phyloP scores from a whole-genome alignment of 2,888 invertebrate genomes.

The Pyrrhosoma nymphula region DNA sequence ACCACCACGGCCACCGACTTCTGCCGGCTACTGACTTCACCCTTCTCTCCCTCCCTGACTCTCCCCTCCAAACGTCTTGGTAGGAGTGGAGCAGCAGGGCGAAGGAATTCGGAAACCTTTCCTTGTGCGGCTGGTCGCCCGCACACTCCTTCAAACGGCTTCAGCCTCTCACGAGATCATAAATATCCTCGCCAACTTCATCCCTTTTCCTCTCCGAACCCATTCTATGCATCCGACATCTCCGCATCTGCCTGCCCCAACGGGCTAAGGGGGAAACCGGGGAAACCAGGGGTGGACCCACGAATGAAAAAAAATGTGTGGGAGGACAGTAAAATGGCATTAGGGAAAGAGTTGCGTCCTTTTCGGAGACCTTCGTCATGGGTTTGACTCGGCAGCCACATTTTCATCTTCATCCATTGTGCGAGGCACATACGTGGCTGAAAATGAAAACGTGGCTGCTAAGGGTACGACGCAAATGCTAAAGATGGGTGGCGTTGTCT shows the following conservation, averaged over 20 bases:
- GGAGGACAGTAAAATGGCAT: background rate
- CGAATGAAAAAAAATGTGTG: background rate
- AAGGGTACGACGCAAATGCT: too few relatives aligned
- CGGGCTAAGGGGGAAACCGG: too few relatives aligned
- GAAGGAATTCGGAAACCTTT: background rate
- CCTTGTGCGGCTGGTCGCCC: background rate
- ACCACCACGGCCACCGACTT: background rate
- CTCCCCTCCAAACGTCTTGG: background rate
- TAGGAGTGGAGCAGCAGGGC: background rate
- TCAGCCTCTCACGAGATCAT: background rate
- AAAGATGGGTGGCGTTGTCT: too few relatives aligned
- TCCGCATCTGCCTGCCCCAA: background rate
- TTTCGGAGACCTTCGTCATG: background rate
- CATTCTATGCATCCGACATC: background rate
- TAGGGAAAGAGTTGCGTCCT: background rate
- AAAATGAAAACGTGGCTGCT: too few relatives aligned
- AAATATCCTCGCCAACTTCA: conserved; percentile 31
- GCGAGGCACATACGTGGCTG: too few relatives aligned
- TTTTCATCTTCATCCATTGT: too few relatives aligned
- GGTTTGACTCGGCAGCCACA: background rate
- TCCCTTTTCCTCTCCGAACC: background rate
- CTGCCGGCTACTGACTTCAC: background rate
- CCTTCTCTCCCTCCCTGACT: background rate
- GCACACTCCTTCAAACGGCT: background rate
- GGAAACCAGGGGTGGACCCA: background rate